phyloP scores from a whole-genome alignment of 2,113 vertebrate species.

The Mesocricetus auratus region DNA sequence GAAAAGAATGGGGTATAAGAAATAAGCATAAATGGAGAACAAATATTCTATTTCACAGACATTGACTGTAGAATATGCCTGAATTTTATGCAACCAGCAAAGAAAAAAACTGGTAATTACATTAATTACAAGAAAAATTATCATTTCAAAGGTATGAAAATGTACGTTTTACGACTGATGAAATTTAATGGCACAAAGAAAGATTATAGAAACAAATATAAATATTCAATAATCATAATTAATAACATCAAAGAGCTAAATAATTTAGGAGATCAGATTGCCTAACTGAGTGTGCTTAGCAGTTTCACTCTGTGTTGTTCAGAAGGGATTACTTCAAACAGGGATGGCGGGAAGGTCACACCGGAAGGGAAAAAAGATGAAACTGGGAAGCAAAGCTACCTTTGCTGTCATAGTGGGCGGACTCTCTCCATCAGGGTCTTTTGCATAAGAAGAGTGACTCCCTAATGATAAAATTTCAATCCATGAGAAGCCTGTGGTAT shows the following conservation, averaged over 20 bases:
- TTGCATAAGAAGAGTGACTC: background rate
- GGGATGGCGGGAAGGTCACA: background rate
- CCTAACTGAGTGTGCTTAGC: background rate
- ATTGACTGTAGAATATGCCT: background rate
- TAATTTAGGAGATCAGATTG: constrained; percentile 50
- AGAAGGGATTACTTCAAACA: background rate
- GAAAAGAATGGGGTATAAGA: background rate
- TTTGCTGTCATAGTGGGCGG: background rate
- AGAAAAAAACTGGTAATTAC: constrained; percentile 10
- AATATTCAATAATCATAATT: constrained; percentile 33
- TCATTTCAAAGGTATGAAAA: constrained; percentile 58
- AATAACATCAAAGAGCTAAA: constrained; percentile 20
- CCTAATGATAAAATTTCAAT: background rate
- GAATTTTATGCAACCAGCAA: background rate
- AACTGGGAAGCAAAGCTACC: background rate
- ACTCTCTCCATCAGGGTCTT: background rate
- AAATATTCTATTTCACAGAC: background rate
- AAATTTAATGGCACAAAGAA: constrained; percentile 21
- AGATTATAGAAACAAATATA: constrained; percentile 33
- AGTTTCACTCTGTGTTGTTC: background rate
- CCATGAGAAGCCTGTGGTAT: background rate
- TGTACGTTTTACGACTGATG: background rate
- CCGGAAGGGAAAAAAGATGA: background rate
- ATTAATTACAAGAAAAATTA: background rate
- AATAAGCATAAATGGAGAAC: background rate